Evolutionary conservation across 2,113 vertebrate genomes (phyloP), one percentile per base, ranked within the genome.

Genomic region (Scytalopus superciliaris): DNA sequence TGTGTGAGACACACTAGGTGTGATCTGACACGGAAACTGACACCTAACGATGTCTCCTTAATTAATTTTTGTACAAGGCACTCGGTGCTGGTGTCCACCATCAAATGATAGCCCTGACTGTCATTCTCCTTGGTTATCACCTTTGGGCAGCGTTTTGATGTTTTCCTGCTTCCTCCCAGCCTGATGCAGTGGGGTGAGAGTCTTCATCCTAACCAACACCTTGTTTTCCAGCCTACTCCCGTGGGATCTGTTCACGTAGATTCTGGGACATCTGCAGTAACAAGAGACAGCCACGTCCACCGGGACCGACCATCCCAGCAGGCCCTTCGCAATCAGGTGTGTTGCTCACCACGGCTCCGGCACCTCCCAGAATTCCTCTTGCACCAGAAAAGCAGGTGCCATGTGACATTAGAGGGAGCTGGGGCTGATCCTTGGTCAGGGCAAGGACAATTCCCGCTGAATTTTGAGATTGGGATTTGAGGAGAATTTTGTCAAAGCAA

Each of bases 201-300:
- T 28, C 27, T 68, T 66, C 18, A 7, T 35, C 52, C 73, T 94
- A 72, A 87, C 11, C 0, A 22, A 16, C 22, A 7, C 50, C 44
- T 97, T 95, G 12, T 96, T 94, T 94, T 97, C 56, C 87, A 99
- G 99, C 99, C 99, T 95, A 99, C 99, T 87, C 99, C 99, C 2
- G 99, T 99, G 95, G 99, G 99, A 70, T 99, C 99, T 47, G 98
- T 99, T 94, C 99, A 99, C 5, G 98, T 99, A 66, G 99, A 99
- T 95, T 99, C 99, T 14, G 99, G 98, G 93, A 98, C 99, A 1
- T 99, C 99, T 15, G 98, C 98, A 47, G 97, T 99, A 96, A 99
- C 99, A 5, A 98, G 99, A 97, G 99, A 99, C 86, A 99, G 98
- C 97, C 99, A 99, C 78, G 37, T 98, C 47, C 99, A 99, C 92